A percentile compares a stretch with the other conserved stretches of the same genome.
Conservation (phyloP, 2,797 vertebrate species). For the Etheostoma nigrum region DNA sequence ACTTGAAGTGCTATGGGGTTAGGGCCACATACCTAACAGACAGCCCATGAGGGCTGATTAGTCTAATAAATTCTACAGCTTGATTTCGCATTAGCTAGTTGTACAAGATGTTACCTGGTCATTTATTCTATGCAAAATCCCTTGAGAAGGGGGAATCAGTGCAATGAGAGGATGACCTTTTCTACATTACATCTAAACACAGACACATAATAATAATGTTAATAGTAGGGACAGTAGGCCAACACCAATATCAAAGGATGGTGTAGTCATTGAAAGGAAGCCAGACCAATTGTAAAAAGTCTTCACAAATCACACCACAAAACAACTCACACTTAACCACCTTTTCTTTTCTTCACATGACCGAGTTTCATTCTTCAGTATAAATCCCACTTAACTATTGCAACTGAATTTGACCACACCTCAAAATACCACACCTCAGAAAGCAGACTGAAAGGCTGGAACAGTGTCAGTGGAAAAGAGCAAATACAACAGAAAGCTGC, state of each 20-base stretch:
- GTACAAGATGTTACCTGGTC: background rate
- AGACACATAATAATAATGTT: constrained; percentile 33
- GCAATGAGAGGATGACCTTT: constrained; percentile 5
- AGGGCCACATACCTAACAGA: background rate
- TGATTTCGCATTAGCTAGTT: constrained; percentile 9
- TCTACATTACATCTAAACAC: constrained; percentile 16
- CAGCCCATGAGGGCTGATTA: background rate
- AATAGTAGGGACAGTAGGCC: constrained; percentile 30
- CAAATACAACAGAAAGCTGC: constrained; percentile 46
- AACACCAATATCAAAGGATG: constrained; percentile 35
- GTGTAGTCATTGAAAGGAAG: constrained; percentile 25
- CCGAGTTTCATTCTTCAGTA: constrained; percentile 23
- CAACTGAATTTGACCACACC: constrained; percentile 31
- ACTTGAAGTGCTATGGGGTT: constrained; percentile 3
- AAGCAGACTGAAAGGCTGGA: constrained; percentile 26
- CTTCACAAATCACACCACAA: constrained; percentile 35
- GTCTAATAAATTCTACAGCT: background rate
- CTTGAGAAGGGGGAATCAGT: background rate
- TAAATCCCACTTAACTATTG: constrained; percentile 48
- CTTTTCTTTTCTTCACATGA: constrained; percentile 50
- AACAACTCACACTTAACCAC: constrained; percentile 45
- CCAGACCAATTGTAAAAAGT: constrained; percentile 36
- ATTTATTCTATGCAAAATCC: constrained; percentile 11
- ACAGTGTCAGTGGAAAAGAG: constrained; percentile 15
- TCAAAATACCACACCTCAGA: constrained; percentile 23